A percentile compares a stretch with the other conserved stretches of the same genome.
Evolutionary conservation across 2,888 invertebrate species (phyloP).

Genomic region (Amiota minor): DNA sequence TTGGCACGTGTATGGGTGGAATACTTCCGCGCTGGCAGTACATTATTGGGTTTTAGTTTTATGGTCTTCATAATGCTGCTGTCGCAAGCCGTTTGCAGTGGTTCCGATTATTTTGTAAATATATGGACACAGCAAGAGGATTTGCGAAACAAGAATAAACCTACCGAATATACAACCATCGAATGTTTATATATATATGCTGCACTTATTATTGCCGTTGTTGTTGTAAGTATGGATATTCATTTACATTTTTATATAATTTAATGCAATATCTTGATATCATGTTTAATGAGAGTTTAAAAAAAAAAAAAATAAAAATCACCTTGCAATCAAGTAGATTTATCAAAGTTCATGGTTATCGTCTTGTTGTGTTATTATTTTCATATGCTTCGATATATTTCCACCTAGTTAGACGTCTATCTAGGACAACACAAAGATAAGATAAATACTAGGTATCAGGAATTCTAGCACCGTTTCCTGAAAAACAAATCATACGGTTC

Average conservation of each 20-base stretch:
- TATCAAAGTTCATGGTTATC: too few relatives aligned
- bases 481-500: too few relatives aligned
- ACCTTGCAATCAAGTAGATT: too few relatives aligned
- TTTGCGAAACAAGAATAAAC: constrained; percentile 60
- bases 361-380: too few relatives aligned
- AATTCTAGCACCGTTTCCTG: too few relatives aligned
- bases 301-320: too few relatives aligned
- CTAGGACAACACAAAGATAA: too few relatives aligned
- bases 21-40: constrained; percentile 76
- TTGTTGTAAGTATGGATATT: constrained; percentile 62
- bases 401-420: too few relatives aligned
- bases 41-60: constrained; percentile 72
- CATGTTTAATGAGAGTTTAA: too few relatives aligned
- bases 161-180: constrained; percentile 65
- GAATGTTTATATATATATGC: constrained; percentile 73
- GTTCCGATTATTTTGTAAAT: constrained; percentile 78
- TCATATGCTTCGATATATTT: too few relatives aligned
- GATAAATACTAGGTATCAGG: too few relatives aligned
- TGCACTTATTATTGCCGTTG: constrained; percentile 69
- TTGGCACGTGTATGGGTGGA: constrained; percentile 71
- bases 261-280: background rate
- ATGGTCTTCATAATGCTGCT: constrained; percentile 75
- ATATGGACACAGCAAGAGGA: constrained; percentile 76
- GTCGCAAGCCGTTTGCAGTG: constrained; percentile 77
- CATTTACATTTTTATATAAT: background rate